Evolutionary conservation across 2,797 vertebrate species (phyloP), one percentile per base, ranked within the genome.

Genomic region (Hydrolagus colliei): DNA sequence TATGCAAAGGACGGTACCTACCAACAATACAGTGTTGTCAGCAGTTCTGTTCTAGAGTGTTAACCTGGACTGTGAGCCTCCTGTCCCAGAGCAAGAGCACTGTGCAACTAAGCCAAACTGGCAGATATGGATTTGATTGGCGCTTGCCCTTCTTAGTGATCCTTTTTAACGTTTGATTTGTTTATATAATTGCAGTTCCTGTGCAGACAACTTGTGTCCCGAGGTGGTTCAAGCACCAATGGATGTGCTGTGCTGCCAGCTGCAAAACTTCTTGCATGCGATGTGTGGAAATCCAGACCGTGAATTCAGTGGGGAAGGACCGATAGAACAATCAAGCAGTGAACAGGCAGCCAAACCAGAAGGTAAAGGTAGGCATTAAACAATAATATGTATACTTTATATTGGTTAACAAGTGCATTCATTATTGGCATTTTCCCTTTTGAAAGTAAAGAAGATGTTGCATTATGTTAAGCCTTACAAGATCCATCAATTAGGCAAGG

Each of bases 171-270:
- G 2, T 86, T 52, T 75, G 20, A 75, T 63, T 18, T 78, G 27
- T 27, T 71, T 20, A 86, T 73, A 76, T 82, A 62, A 6, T 86
- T 73, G 12, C 87, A 95, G 95, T 89, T 93, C 92, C 61, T 95
- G 91, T 90, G 95, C 95, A 87, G 93, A 93, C 35, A 87, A 89
- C 65, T 89, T 95, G 77, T 93, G 94, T 0, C 35, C 92, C 35
- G 94, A 95, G 4, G 91, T 95, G 22, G 93, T 94, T 35, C 88
- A 93, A 73, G 92, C 93, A 32, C 88, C 95, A 16, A 95, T 95
- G 94, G 94, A 95, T 65, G 94, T 95, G 85, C 94, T 95, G 94
- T 94, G 92, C 79, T 91, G 94, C 87, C 95, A 95, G 88, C 92
- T 95, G 74, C 93, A 94, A 87, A 92, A 90, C 68, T 88, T 95